Percentiles rank a stretch among this genome's conserved stretches.
Evolutionary conservation across 1,140 invertebrate genomes (phyloP).

Genomic region (Drosophila parabipectinata): DNA sequence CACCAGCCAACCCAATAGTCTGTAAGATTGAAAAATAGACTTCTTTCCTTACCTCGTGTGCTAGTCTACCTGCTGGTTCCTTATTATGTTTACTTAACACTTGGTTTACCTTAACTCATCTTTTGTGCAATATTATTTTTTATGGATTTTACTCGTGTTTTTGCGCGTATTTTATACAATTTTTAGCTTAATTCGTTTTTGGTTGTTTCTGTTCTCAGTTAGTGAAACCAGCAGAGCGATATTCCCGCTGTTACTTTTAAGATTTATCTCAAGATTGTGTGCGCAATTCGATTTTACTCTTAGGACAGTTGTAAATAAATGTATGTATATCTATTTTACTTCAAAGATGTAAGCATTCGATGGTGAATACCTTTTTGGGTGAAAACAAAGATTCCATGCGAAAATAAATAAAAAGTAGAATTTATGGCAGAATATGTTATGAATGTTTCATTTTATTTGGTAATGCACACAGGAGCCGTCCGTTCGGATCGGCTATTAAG

Average conservation of each 20-base stretch:
- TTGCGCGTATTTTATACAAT: conserved; percentile 1
- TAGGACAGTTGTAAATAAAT: conserved; percentile 37
- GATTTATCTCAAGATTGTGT: conserved; percentile 1
- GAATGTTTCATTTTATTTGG: conserved; percentile 40
- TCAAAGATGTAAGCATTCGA: conserved; percentile 11
- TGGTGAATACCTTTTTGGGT: conserved; percentile 39
- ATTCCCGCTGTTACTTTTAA: conserved; percentile 12
- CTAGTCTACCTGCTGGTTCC: conserved; percentile 56
- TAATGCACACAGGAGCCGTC: conserved; percentile 32
- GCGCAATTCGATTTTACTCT: conserved; percentile 1
- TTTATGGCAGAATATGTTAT: conserved; percentile 46
- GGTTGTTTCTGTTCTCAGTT: conserved; percentile 7
- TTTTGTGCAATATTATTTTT: conserved; percentile 49
- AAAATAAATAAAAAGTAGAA: conserved; percentile 55
- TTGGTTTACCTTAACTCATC: conserved; percentile 8
- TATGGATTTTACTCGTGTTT: conserved; percentile 7
- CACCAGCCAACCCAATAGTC: conserved; percentile 52
- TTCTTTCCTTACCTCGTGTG: conserved; percentile 20
- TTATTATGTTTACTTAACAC: conserved; percentile 15
- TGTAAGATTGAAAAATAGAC: conserved; percentile 65
- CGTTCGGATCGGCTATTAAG: conserved; percentile 41
- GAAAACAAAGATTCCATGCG: conserved; percentile 39
- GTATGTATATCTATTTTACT: conserved; percentile 23
- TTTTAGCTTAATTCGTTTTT: conserved; percentile 22
- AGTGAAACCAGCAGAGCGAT: conserved; percentile 5